These are phyloP conservation scores for Philypnodon macrostomus DNA, from an alignment of 2,797 vertebrate species.

Conservation along the genomic window DNA sequence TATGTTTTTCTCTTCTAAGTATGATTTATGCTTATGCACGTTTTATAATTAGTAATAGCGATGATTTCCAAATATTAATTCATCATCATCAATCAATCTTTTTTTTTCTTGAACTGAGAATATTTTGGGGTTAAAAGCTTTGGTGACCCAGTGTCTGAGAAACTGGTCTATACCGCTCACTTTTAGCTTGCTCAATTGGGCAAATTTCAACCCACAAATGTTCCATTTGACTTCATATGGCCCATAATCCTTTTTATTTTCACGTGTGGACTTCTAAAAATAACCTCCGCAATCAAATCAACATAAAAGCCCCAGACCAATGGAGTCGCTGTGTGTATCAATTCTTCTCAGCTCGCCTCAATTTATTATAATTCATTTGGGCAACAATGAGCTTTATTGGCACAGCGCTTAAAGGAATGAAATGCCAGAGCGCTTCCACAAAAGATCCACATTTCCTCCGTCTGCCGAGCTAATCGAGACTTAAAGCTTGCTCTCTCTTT, in stretches of 20 bases:
- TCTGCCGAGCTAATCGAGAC: conserved; percentile 55
- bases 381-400: conserved; percentile 55
- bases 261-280: conserved; percentile 26
- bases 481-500: conserved; percentile 31
- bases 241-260: conserved; percentile 4
- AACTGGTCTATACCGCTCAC: background rate
- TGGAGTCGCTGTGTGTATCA: conserved; percentile 37
- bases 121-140: too few species aligned
- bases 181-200: too few species aligned
- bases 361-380: conserved; percentile 55
- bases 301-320: conserved; percentile 14
- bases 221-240: too few species aligned
- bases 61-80: too few species aligned
- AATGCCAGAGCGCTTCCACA: conserved; percentile 61
- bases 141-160: too few species aligned
- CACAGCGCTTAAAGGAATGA: conserved; percentile 41
- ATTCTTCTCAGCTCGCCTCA: conserved; percentile 51
- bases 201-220: too few species aligned
- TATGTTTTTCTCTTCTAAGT: too few species aligned
- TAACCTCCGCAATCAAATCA: conserved; percentile 31
- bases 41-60: too few species aligned
- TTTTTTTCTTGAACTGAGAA: too few species aligned
- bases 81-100: too few species aligned
- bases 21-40: too few species aligned
- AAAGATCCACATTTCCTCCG: conserved; percentile 57